Evolutionary conservation across 1,140 invertebrate genomes (phyloP).

Genomic region (Dreissena polymorpha): DNA sequence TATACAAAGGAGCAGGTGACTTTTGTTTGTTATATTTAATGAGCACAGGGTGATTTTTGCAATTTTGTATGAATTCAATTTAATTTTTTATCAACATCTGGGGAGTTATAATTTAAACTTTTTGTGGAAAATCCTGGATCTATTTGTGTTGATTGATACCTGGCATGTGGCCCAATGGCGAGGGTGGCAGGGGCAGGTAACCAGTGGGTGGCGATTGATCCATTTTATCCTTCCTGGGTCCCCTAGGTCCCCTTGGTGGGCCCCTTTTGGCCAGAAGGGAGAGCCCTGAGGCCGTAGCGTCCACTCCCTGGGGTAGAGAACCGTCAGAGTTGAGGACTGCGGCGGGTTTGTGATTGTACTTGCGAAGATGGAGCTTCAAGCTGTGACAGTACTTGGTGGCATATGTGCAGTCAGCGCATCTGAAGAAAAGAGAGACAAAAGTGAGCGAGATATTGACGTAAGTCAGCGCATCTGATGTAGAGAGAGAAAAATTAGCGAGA

Average conservation of each 20-base stretch:
- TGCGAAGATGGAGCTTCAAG: conserved; percentile 96
- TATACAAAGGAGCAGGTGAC: too few relatives aligned
- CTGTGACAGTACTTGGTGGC: conserved; percentile 99
- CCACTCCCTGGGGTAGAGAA: conserved; percentile 74
- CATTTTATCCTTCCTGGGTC: conserved; percentile 72
- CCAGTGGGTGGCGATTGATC: conserved; percentile 46
- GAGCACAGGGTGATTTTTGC: too few relatives aligned
- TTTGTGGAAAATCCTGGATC: too few relatives aligned
- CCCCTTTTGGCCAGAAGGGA: conserved; percentile 74
- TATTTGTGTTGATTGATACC: too few relatives aligned
- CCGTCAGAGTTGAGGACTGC: conserved; percentile 78
- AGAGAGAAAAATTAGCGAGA: too few relatives aligned
- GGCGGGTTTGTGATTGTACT: conserved; percentile 89
- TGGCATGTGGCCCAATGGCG: conserved; percentile 46
- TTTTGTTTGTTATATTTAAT: too few relatives aligned
- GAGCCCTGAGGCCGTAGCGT: conserved; percentile 72
- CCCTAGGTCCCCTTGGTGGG: conserved; percentile 77
- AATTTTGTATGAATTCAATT: too few relatives aligned
- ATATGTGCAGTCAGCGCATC: conserved; percentile 97
- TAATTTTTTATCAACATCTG: too few relatives aligned
- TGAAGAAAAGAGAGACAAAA: conserved; percentile 20
- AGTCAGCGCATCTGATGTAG: too few relatives aligned
- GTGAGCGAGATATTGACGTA: too few relatives aligned
- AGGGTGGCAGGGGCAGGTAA: conserved; percentile 57
- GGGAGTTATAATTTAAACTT: too few relatives aligned